Evolutionary conservation across 1,140 invertebrate genomes (phyloP), one percentile per base, ranked within the genome.

Genomic region (Drosophila virilis): DNA sequence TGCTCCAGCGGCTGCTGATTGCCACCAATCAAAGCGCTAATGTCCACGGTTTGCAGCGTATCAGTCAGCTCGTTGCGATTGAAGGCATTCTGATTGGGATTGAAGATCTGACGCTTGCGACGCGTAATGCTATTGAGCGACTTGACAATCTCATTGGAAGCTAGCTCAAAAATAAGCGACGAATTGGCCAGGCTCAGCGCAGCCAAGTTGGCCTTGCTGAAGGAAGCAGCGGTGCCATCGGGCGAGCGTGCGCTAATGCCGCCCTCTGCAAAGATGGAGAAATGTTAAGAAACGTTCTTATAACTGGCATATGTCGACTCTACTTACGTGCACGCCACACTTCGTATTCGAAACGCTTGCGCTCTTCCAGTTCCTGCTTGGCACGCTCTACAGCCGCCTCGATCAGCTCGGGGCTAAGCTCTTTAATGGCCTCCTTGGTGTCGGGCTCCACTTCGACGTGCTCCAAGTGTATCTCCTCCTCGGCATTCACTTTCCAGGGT

Each of bases 111-210:
- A 66, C 96, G 94, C 75, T 95, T 96, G 45, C 95, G 94, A 57
- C 96, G 93, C 42, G 91, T 90, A 35, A 93, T 93, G 1, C 93
- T 92, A 50, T 95, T 93, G 32, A 95, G 79, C 0, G 94, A 94
- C 74, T 96, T 96, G 1, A 97, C 83, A 8, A 98, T 95, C 92
- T 97, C 96, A 74, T 96, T 96, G 1, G 97, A 97, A 0, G 97
- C 96, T 73, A 97, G 95, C 91, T 98, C 97, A 51, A 96, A 96
- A 57, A 98, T 94, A n/a, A 98, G 93, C 0, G 97, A 98, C 3
- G 96, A 95, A 78, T 98, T 98, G 2, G 97, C 97, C 8, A 98
- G 91, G 35, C 95, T 93, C 0, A 98, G 90, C 6, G 97, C 96
- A 70, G 97, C 95, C 86, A 95, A 94, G 88, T 97, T 98, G 1